A percentile compares a stretch with the other conserved stretches of the same genome.
Conservation (phyloP, 2,113 vertebrate genomes). For the Ptyas mucosa region DNA sequence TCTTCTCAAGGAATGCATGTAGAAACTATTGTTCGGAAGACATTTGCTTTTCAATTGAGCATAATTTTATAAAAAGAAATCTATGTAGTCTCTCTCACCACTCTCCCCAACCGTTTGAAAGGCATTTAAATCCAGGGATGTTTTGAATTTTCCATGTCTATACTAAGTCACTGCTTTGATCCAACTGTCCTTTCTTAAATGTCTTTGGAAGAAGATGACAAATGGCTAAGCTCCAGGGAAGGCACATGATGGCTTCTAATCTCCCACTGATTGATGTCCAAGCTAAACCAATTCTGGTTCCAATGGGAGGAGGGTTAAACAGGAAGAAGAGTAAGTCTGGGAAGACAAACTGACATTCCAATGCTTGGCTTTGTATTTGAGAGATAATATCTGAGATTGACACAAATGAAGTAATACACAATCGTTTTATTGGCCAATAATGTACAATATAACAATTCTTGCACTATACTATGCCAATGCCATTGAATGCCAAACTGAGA, state of each 20-base stretch:
- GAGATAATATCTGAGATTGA: neutral
- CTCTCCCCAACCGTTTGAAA: conserved; percentile 26
- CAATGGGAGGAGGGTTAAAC: neutral
- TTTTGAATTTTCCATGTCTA: conserved; percentile 37
- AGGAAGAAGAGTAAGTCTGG: neutral
- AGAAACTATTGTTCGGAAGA: neutral
- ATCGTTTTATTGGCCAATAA: conserved; percentile 7
- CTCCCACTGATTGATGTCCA: neutral
- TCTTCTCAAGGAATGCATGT: neutral
- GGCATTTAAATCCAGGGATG: conserved; percentile 34
- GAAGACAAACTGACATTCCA: neutral
- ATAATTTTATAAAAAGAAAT: conserved; percentile 35
- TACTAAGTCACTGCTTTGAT: conserved; percentile 1
- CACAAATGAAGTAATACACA: conserved; percentile 18
- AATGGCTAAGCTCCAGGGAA: conserved; percentile 25
- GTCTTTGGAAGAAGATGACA: conserved; percentile 35
- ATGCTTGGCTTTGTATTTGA: neutral
- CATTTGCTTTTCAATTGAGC: conserved; percentile 34
- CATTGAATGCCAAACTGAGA: neutral
- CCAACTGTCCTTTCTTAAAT: conserved; percentile 17
- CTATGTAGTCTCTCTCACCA: neutral
- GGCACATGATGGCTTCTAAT: conserved; percentile 30
- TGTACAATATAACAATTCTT: conserved; percentile 6
- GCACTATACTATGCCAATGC: conserved; percentile 54
- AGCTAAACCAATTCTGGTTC: neutral